Percentiles rank a stretch among this genome's conserved stretches.
These are phyloP conservation scores for Drosophila austrosaltans DNA, from an alignment of 2,888 invertebrate species.

Conservation along the genomic window DNA sequence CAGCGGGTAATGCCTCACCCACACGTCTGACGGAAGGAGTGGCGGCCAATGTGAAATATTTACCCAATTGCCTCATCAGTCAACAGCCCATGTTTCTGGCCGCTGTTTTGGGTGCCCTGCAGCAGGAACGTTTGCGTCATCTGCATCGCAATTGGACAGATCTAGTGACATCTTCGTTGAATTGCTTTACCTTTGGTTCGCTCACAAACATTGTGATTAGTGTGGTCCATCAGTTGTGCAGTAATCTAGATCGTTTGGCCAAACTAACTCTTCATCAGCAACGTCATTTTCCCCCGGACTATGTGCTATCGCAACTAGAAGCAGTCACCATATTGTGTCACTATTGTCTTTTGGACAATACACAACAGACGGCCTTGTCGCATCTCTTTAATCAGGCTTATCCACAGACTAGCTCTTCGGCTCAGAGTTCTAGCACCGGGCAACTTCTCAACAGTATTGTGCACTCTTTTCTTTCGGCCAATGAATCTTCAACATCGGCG, in stretches of 20 bases:
- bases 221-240: conserved; percentile 89
- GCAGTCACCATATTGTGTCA: conserved; percentile 91
- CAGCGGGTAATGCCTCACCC: conserved; percentile 80
- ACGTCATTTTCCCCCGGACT: conserved; percentile 87
- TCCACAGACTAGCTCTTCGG: conserved; percentile 84
- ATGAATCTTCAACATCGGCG: conserved; percentile 67
- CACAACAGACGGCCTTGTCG: conserved; percentile 85
- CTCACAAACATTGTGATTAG: conserved; percentile 90
- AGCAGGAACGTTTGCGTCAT: conserved; percentile 88
- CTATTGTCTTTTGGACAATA: conserved; percentile 88
- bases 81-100: conserved; percentile 93
- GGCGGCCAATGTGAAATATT: conserved; percentile 85
- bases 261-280: conserved; percentile 78
- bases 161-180: conserved; percentile 91
- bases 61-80: conserved; percentile 87
- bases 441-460: conserved; percentile 92
- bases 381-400: conserved; percentile 86
- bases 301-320: conserved; percentile 90
- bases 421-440: conserved; percentile 86
- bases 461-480: conserved; percentile 89
- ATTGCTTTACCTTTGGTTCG: conserved; percentile 89
- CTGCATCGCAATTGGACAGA: conserved; percentile 93
- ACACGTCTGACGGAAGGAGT: conserved; percentile 74
- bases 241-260: conserved; percentile 88
- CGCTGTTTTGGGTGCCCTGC: conserved; percentile 90